These are phyloP conservation scores for Morus bassanus DNA, from an alignment of 2,797 vertebrate species.

Conservation along the genomic window DNA sequence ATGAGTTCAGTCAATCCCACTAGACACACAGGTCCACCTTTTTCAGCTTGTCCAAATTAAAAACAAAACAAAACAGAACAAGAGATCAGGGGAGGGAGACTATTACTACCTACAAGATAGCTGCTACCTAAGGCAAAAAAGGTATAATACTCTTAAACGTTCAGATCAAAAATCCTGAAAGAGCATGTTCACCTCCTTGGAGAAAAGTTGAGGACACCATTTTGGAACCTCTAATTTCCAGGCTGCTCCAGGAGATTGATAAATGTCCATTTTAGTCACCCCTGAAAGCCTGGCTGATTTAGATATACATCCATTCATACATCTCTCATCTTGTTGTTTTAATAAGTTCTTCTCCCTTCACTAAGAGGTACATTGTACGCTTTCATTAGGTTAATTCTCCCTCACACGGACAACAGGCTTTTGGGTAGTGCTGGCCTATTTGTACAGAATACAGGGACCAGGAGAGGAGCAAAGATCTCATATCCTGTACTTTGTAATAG, in stretches of 20 bases:
- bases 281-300: not conserved
- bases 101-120: not conserved
- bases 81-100: not conserved
- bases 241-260: not conserved
- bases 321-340: not conserved
- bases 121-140: not conserved
- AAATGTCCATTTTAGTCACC: not conserved
- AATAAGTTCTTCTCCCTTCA: not conserved
- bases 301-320: not conserved
- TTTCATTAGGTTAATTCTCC: not conserved
- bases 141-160: not conserved
- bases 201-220: accelerated
- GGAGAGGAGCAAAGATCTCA: not conserved
- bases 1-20: not conserved
- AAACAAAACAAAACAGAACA: not conserved
- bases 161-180: not conserved
- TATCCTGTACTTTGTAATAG: not conserved
- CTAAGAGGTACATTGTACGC: accelerated
- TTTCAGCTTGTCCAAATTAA: not conserved
- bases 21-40: not conserved
- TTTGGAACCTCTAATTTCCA: not conserved
- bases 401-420: not conserved
- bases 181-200: not conserved
- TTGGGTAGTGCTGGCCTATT: not conserved
- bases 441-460: not conserved